Conservation (phyloP, 2,888 invertebrate species). For the Drosophila setosimentum region DNA sequence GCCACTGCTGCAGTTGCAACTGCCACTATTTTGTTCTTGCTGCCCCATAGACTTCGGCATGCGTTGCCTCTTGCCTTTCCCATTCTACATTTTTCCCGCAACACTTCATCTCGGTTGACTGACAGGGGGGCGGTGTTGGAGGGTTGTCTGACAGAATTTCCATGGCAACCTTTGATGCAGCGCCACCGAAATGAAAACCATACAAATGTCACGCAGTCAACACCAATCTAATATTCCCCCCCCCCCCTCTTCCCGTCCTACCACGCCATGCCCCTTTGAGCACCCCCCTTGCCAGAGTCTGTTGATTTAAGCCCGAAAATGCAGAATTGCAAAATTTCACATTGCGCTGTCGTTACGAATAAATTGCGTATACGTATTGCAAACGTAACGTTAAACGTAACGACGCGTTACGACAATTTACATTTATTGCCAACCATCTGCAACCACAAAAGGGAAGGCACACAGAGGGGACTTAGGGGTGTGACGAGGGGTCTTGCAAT, state of each 20-base stretch:
- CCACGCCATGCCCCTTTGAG: not conserved
- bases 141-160: constrained; percentile 34
- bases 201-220: constrained; percentile 70
- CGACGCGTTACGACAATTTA: constrained; percentile 48
- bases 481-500: constrained; percentile 15
- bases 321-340: constrained; percentile 57
- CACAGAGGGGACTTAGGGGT: not conserved
- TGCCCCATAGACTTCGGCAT: not conserved
- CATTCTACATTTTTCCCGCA: constrained; percentile 17
- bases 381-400: constrained; percentile 35
- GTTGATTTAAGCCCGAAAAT: constrained; percentile 72
- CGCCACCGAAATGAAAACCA: constrained; percentile 71
- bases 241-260: constrained; percentile 24
- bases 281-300: constrained; percentile 2
- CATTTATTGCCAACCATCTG: constrained; percentile 54
- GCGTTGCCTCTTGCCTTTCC: constrained; percentile 2
- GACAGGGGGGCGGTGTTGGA: not conserved
- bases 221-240: not conserved
- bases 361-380: constrained; percentile 45
- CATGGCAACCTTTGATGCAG: constrained; percentile 64
- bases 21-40: constrained; percentile 27
- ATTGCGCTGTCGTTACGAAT: constrained; percentile 37
- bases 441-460: not conserved
- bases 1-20: constrained; percentile 19
- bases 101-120: constrained; percentile 17